Evolutionary conservation across 1,140 invertebrate genomes (phyloP).

Genomic region (Hyles vespertilio): DNA sequence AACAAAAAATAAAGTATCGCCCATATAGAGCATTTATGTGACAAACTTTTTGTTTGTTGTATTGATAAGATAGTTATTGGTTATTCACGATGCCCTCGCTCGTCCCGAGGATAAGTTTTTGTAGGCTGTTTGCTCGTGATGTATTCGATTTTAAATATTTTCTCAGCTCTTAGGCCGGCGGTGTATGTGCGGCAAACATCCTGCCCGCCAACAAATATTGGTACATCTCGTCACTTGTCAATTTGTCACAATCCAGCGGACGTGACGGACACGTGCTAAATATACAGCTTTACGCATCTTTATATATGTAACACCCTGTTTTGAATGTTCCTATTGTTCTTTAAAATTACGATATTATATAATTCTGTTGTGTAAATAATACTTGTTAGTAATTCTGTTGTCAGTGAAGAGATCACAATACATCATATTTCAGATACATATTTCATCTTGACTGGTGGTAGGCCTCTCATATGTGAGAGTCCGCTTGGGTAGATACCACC

Average conservation of each 20-base stretch:
- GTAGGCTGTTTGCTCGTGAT: conserved; percentile 32
- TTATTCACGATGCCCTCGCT: conserved; percentile 12
- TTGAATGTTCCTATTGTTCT: too few species aligned
- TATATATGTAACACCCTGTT: too few species aligned
- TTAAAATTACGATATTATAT: too few species aligned
- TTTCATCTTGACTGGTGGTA: too few species aligned
- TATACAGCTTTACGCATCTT: conserved; percentile 24
- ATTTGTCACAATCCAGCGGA: conserved; percentile 41
- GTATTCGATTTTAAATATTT: conserved; percentile 55
- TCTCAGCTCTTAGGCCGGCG: conserved; percentile 54
- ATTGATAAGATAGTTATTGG: conserved; percentile 34
- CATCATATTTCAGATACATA: too few species aligned
- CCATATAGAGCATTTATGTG: conserved; percentile 26
- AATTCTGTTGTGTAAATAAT: too few species aligned
- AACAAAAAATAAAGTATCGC: conserved; percentile 35
- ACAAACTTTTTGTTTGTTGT: conserved; percentile 35
- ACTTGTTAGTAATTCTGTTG: too few species aligned
- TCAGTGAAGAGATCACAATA: too few species aligned
- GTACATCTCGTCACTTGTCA: conserved; percentile 37
- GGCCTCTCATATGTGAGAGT: too few species aligned
- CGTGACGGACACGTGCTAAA: conserved; percentile 62
- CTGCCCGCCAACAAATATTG: conserved; percentile 59
- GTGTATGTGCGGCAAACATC: conserved; percentile 62
- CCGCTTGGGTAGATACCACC: too few species aligned
- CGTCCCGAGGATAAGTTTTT: conserved; percentile 30